These are phyloP conservation scores for Notothenia coriiceps DNA, from an alignment of 2,113 vertebrate species.

Conservation along the genomic window DNA sequence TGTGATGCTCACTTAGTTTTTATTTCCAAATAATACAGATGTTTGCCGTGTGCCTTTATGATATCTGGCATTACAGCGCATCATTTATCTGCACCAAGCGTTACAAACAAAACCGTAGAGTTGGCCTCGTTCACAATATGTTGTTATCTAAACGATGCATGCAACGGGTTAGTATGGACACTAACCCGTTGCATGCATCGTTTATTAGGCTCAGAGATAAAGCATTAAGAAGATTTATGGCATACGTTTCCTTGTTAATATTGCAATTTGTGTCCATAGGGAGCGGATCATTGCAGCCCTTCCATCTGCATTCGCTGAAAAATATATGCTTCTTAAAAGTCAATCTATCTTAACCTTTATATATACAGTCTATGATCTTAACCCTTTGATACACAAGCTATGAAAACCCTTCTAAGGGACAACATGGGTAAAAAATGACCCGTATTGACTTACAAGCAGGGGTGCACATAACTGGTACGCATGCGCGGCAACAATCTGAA, in stretches of 20 bases:
- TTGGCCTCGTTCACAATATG: background rate
- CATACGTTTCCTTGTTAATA: background rate
- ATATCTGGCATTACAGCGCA: background rate
- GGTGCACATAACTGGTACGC: too few species aligned
- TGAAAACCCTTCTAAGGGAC: too few species aligned
- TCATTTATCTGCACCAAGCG: background rate
- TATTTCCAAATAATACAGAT: background rate
- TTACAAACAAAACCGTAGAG: background rate
- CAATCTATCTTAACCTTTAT: too few species aligned
- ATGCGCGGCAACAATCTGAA: too few species aligned
- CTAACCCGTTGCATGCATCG: too few species aligned
- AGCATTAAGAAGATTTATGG: background rate
- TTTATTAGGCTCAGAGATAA: background rate
- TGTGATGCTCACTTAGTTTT: background rate
- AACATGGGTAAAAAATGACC: too few species aligned
- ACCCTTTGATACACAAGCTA: too few species aligned
- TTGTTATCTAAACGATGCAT: background rate
- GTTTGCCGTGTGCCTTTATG: background rate
- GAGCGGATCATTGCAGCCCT: background rate
- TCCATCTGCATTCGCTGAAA: background rate
- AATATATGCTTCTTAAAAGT: background rate
- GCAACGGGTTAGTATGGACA: too few species aligned
- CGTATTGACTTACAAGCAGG: too few species aligned
- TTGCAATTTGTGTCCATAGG: background rate
- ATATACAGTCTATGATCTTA: too few species aligned